phyloP scores from a whole-genome alignment of 1,140 invertebrate genomes.

The Philopotamus ludificatus region DNA sequence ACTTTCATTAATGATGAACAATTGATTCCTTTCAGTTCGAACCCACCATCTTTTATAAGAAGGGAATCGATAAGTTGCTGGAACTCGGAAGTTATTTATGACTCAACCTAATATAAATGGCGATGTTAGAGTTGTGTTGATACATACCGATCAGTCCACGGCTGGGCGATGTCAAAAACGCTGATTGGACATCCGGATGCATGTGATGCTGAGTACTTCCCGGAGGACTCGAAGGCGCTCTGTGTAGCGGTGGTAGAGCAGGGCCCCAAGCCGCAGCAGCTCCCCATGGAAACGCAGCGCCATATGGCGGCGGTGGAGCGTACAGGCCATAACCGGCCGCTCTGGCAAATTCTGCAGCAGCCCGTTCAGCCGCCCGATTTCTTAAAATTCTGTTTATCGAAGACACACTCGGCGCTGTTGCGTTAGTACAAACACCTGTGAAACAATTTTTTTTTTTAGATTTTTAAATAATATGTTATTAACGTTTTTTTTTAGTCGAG shows the following conservation, averaged over 20 bases:
- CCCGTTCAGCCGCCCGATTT: conserved; percentile 89
- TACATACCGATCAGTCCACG: conserved; percentile 51
- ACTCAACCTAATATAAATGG: no score
- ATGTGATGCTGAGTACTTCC: conserved; percentile 52
- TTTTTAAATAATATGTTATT: no score
- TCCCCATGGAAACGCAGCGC: conserved; percentile 60
- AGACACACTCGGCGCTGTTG: conserved; percentile 85
- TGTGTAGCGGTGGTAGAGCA: conserved; percentile 52
- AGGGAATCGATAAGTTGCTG: no score
- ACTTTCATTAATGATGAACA: no score
- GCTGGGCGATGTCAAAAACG: conserved; percentile 55
- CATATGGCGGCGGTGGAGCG: conserved; percentile 69
- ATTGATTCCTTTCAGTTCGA: no score
- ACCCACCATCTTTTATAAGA: no score
- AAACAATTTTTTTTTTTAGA: no score
- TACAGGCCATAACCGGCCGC: conserved; percentile 88
- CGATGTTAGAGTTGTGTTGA: no score
- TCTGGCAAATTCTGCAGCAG: conserved; percentile 87
- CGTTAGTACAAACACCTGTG: conserved; percentile 81
- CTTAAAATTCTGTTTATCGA: conserved; percentile 90
- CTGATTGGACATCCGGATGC: conserved; percentile 56
- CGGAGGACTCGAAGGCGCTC: conserved; percentile 51
- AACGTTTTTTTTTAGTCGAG: no score
- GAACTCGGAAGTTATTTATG: no score
- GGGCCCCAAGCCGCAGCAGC: conserved; percentile 56